phyloP scores from a whole-genome alignment of 2,113 vertebrate genomes.

The Embiotoca jacksoni region DNA sequence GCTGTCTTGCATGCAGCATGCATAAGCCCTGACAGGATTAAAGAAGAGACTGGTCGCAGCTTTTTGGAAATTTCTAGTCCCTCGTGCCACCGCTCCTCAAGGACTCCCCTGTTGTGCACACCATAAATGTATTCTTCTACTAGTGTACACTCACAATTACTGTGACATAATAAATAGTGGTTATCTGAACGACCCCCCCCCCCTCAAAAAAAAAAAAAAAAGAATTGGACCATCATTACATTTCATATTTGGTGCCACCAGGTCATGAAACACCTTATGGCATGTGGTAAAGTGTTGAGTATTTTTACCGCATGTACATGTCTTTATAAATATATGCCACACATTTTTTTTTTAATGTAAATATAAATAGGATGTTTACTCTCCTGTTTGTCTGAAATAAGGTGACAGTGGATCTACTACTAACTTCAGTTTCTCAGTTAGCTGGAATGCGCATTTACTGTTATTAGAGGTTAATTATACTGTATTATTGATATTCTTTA shows the following conservation, averaged over 20 bases:
- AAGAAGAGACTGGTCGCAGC: conserved; percentile 64
- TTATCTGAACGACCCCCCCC: background rate
- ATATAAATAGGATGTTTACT: background rate
- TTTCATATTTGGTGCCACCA: too few species aligned
- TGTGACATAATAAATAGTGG: background rate
- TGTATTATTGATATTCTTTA: too few species aligned
- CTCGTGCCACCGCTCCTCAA: conserved; percentile 44
- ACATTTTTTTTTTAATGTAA: background rate
- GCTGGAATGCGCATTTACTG: too few species aligned
- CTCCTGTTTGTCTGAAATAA: background rate
- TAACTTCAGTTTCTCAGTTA: too few species aligned
- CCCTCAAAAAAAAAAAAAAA: background rate
- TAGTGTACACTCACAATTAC: conserved; percentile 19
- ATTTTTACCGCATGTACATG: background rate
- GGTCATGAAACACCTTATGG: too few species aligned
- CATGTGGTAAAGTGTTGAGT: too few species aligned
- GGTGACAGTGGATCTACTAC: too few species aligned
- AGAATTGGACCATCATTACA: too few species aligned
- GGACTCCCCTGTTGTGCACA: conserved; percentile 33
- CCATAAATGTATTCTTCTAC: conserved; percentile 32
- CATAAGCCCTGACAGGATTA: conserved; percentile 73
- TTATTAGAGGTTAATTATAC: too few species aligned
- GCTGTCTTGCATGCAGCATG: conserved; percentile 62
- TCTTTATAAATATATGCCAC: background rate
- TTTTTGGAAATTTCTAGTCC: conserved; percentile 47